Evolutionary conservation across 64 coral and sea anemone genomes (phyloP).

Genomic region (Montipora foliosa): DNA sequence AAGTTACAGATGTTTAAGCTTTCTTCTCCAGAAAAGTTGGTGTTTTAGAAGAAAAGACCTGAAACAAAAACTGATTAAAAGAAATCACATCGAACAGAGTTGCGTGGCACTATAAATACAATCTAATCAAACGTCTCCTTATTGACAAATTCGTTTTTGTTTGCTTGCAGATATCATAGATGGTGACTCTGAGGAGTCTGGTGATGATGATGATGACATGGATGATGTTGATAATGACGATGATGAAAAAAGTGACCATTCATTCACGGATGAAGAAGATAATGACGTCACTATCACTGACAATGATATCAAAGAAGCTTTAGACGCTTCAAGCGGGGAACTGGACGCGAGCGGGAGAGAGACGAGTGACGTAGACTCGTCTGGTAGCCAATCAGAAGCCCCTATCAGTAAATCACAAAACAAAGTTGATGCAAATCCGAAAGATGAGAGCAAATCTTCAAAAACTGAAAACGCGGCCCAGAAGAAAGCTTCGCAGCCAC

Average conservation of each 20-base stretch:
- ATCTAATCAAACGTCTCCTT: not conserved
- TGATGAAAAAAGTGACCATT: not conserved
- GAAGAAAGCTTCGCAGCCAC: not conserved
- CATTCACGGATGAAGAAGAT: conserved; percentile 1
- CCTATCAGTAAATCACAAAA: not conserved
- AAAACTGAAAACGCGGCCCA: not conserved
- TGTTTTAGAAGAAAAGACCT: no score
- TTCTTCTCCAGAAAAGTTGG: no score
- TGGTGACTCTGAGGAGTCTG: not conserved
- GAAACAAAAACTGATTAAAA: no score
- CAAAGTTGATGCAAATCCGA: not conserved
- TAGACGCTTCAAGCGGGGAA: conserved; percentile 31
- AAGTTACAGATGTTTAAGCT: no score
- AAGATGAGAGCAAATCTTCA: not conserved
- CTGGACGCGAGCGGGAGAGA: conserved; percentile 4
- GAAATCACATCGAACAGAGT: no score
- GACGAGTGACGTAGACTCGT: conserved; percentile 12
- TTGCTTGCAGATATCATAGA: conserved; percentile 5
- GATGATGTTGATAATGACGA: not conserved
- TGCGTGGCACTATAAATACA: not conserved
- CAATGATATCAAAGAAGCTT: conserved; percentile 47
- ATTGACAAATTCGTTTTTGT: not conserved
- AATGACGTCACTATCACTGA: conserved; percentile 37
- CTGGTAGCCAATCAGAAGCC: conserved; percentile 24
- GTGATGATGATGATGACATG: not conserved